Base-by-base conservation (phyloP, 2,888 invertebrate genomes). In the Spatulosminthurus flaviceps region DNA sequence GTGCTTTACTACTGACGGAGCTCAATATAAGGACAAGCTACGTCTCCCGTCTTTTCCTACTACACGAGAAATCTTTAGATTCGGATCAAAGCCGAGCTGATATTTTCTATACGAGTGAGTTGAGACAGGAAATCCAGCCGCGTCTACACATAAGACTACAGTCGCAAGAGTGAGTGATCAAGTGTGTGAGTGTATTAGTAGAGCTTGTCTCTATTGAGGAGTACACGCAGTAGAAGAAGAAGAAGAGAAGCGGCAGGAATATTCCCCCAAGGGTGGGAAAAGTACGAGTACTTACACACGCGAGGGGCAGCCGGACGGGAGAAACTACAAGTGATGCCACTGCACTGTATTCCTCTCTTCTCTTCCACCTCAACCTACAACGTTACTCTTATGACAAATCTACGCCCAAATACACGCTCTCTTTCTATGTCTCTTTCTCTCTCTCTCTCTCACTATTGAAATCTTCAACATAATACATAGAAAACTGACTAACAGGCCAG, bases 251-350 rank as follows among this genome's bases (percentile, higher is more conserved):
- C 26, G 64, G 64, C 13, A 64, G 26, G 22, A 26, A 64, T 24
- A 22, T 64, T 64, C 64, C 64, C 64, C 16, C 24, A 64, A 64
- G 64, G 64, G 24, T n/a, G n/a, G 26, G 64, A 64, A 64, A 64
- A 64, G 26, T 24, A 64, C 22, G 1, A 64, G 64, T 64, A 22
- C 64, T 64, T 26, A 64, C 16, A 24, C 64, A 24, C 7, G 64
- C 9, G 64, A 64, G 64, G 16, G 64, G 16, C 24, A 71, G 34
- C 21, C 5, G 69, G 69, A 34, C n/a, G 24, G 41, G 26, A 24
- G 72, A 51, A 72, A 72, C 29, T 60, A 74, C 61, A 74, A 74
- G 70, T 70, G 70, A 41, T 26, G 41, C 70, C 70, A 41, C 24
- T 64, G 64, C 24, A 9, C n/a, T 64, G 24, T 22, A 64, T 64